A percentile compares a stretch with the other conserved stretches of the same genome.
These are phyloP conservation scores for Dendropsophus ebraccatus DNA, from an alignment of 2,113 vertebrate genomes.

Conservation along the genomic window DNA sequence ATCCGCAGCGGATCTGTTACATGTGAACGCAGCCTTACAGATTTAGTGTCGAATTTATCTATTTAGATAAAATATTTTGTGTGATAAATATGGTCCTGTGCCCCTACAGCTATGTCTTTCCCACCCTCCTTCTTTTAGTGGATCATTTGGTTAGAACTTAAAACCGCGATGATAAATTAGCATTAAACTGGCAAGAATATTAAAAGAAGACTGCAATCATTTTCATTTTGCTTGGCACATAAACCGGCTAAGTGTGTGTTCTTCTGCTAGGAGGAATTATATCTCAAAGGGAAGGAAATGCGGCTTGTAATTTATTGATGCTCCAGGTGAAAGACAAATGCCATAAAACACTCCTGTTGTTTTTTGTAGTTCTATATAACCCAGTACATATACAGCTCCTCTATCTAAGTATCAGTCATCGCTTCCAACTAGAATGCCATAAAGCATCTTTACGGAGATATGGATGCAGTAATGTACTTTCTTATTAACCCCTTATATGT, in stretches of 20 bases:
- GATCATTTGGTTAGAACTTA: too few relatives aligned
- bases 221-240: not conserved
- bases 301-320: conserved; percentile 5
- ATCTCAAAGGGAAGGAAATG: not conserved
- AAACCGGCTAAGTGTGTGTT: not conserved
- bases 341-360: conserved; percentile 20
- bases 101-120: too few relatives aligned
- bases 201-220: not conserved
- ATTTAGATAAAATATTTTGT: too few relatives aligned
- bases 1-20: too few relatives aligned
- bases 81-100: too few relatives aligned
- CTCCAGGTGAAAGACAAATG: conserved; percentile 30
- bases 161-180: too few relatives aligned
- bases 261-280: not conserved
- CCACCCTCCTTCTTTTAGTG: too few relatives aligned
- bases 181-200: not conserved
- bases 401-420: not conserved
- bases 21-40: too few relatives aligned
- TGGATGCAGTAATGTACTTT: not conserved
- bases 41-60: too few relatives aligned
- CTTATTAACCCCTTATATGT: not conserved
- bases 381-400: not conserved
- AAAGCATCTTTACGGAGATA: not conserved
- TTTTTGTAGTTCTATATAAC: not conserved
- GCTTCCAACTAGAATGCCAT: not conserved